Evolutionary conservation across 2,888 invertebrate genomes (phyloP), one percentile per base, ranked within the genome.

Genomic region (Xestia rhomboidea): DNA sequence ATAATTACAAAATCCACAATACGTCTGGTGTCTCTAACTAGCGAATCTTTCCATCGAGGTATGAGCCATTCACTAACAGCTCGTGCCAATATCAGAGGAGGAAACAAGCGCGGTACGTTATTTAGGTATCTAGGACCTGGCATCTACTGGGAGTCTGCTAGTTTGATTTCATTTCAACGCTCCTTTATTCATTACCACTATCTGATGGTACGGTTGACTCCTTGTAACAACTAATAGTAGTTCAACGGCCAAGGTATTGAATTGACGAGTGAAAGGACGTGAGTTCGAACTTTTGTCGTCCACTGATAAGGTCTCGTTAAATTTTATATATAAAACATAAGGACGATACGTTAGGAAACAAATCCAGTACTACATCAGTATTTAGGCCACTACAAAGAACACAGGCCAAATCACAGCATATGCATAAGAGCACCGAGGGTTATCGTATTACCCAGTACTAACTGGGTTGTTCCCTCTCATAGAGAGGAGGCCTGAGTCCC

Each of bases 1-100:
- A 27, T n/a, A n/a, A n/a, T 57, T 15, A 7, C 7, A 15, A 57
- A 57, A 57, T 57, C 18, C 1, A 27, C 18, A 30, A 8, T 24
- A 24, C 3, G 38, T 38, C 6, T 34, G n/a, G 11, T 24, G 18
- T 18, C 24, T 18, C 41, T n/a, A 38, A 13, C n/a, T 41, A 13
- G 10, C 6, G 24, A 11, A 79, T 60, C 70, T 41, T n/a, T 46
- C n/a, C 69, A 79, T 54, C 78, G 24, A 57, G 54, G 34, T 38
- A 10, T 76, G 54, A 57, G 6, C 44, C 13, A 54, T 44, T 34
- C 34, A 78, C n/a, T 78, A 46, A n/a, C 3, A 30, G 69, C 30
- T 76, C 79, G 76, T 38, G 79, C 27, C 21, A 27, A n/a, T 79
- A 68, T 76, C 57, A 7, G 10, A 79, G 24, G 7, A 76, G 79